phyloP scores from a whole-genome alignment of 37 sponge, comb jelly and placozoan genomes.

The Geodia barretti region DNA sequence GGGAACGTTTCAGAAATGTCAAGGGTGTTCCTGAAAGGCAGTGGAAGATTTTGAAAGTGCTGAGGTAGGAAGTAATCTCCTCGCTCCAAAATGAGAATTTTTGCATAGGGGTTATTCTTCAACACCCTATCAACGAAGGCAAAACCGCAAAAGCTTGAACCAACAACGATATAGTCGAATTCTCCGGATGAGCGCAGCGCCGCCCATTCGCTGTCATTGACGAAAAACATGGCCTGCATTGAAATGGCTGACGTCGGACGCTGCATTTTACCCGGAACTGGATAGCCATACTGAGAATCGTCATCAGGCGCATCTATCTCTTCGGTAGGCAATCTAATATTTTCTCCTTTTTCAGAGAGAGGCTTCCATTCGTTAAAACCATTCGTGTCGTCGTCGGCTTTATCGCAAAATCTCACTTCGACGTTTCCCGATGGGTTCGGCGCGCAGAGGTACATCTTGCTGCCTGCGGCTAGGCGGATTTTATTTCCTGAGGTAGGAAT shows the following conservation, averaged over 20 bases:
- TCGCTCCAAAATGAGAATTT: slow-evolving; percentile 45
- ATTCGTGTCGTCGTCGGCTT: too few species aligned
- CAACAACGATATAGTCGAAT: slow-evolving; percentile 53
- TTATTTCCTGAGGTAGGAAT: too few species aligned
- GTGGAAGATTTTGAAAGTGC: slow-evolving; percentile 57
- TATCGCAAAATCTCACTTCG: too few species aligned
- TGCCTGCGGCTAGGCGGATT: too few species aligned
- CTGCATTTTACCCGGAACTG: slow-evolving; percentile 10
- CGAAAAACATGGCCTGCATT: slow-evolving; percentile 18
- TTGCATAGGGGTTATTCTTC: slow-evolving; percentile 44
- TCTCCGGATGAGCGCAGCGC: background rate
- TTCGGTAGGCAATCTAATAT: background rate
- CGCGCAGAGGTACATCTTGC: too few species aligned
- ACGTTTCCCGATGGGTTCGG: too few species aligned
- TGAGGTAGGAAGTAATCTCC: slow-evolving; percentile 24
- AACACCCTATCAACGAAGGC: slow-evolving; percentile 5
- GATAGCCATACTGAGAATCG: slow-evolving; percentile 20
- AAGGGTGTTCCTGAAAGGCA: background rate
- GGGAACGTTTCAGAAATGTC: slow-evolving; percentile 18
- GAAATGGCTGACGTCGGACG: background rate
- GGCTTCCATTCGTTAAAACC: too few species aligned
- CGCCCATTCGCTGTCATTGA: slow-evolving; percentile 30
- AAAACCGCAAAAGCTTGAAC: slow-evolving; percentile 44
- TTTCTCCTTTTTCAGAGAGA: too few species aligned
- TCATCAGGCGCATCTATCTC: background rate